These are phyloP conservation scores for Coelogynopora nodosa DNA, from an alignment of 2,888 invertebrate genomes.

Conservation along the genomic window DNA sequence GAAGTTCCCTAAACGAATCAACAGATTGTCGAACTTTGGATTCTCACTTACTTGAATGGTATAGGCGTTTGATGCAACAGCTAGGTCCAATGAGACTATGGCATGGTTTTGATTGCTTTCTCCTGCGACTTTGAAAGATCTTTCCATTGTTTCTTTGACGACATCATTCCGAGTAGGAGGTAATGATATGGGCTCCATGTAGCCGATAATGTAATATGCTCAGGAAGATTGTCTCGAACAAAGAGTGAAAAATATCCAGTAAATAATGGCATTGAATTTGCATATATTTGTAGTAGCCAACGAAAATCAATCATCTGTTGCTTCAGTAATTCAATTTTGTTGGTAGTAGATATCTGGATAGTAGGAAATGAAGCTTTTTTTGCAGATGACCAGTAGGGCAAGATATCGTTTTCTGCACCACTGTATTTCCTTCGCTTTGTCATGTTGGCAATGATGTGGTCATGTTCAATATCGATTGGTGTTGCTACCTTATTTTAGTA, in stretches of 20 bases:
- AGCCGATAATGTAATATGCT: conserved; percentile 45
- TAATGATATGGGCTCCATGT: conserved; percentile 44
- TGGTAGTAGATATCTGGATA: neutral
- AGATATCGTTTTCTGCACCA: neutral
- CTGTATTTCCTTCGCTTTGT: neutral
- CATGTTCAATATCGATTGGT: no score
- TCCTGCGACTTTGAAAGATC: conserved; percentile 41
- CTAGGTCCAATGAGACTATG: conserved; percentile 47
- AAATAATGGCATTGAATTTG: conserved; percentile 32
- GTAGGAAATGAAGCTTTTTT: conserved; percentile 17
- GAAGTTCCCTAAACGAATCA: no score
- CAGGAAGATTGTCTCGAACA: conserved; percentile 41
- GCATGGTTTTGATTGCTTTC: conserved; percentile 46
- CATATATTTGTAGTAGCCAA: neutral
- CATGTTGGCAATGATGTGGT: neutral
- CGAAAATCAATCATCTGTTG: neutral
- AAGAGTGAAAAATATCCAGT: conserved; percentile 35
- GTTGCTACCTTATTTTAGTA: conserved; percentile 8
- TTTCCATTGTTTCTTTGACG: conserved; percentile 43
- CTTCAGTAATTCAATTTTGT: neutral
- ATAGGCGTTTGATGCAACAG: conserved; percentile 46
- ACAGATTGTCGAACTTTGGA: conserved; percentile 44
- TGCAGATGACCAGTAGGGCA: neutral
- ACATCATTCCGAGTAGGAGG: conserved; percentile 47
- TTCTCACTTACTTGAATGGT: conserved; percentile 44